Evolutionary conservation across 1,140 invertebrate species (phyloP), one percentile per base, ranked within the genome.

Genomic region (Euwallacea similis): DNA sequence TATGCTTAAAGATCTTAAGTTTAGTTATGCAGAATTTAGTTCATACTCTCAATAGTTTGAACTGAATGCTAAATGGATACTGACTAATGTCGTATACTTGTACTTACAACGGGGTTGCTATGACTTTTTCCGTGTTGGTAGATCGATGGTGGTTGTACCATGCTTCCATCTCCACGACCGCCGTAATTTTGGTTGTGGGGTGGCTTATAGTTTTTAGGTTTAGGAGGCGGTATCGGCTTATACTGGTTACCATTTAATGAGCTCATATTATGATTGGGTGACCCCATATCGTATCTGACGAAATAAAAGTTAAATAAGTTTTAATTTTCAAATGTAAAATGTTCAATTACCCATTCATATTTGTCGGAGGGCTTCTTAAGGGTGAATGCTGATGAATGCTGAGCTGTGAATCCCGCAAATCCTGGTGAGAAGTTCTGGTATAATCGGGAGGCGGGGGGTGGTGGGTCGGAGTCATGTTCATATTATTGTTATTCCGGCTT

Each of bases 211-310:
- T 94, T 94, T 79, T 94, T 94, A 44, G 94, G 94, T 80, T 96
- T 96, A 0, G 94, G 94, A 21, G 94, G 94, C 21, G 94, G 94
- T 65, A 95, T 89, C 0, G 94, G 94, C 80, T 96, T 96, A 82
- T 95, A 95, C 1, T 71, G 66, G 61, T 79, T 79, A 13, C 76
- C 79, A 69, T 80, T 80, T 16, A 74, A 67, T 2, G 71, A 55
- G 9, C 65, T 60, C 58, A 74, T 64, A 60, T 76, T 73, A 41
- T 74, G 65, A 55, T 72, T 74, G 8, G 69, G 69, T 33, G 71
- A 53, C 2, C 74, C 77, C 42, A 70, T 74, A 69, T 78, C 77
- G 53, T 75, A 75, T 41, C 70, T 72, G 53, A 42, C 64, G 65
- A 64, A 50, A 7, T 11, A 8, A 42, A 62, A 6, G 13, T 11